Percentiles rank a stretch among this genome's conserved stretches.
These are phyloP conservation scores for Bemisia tabaci DNA, from an alignment of 1,140 invertebrate species.

Conservation along the genomic window DNA sequence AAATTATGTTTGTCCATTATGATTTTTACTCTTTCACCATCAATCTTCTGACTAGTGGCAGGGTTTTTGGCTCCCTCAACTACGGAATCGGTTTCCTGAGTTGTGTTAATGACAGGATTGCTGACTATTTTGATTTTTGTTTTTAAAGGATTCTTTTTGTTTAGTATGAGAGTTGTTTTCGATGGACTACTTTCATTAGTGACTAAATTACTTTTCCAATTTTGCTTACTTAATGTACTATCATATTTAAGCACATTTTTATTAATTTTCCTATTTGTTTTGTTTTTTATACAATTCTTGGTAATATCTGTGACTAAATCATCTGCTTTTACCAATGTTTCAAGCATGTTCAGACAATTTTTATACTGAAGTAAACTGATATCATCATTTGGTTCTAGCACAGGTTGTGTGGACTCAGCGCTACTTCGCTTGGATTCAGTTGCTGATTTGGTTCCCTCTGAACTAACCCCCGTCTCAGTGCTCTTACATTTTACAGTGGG, in stretches of 20 bases:
- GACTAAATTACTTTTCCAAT: background rate
- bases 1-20: conserved; percentile 15
- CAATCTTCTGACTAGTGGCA: conserved; percentile 2
- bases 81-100: background rate
- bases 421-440: background rate
- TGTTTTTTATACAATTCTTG: background rate
- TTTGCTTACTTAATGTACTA: background rate
- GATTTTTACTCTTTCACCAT: conserved; percentile 11
- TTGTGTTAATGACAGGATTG: background rate
- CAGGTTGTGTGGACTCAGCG: background rate
- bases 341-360: background rate
- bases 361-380: background rate
- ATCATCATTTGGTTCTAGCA: background rate
- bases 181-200: background rate
- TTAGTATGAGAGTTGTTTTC: background rate
- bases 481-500: background rate
- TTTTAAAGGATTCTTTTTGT: background rate
- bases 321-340: background rate
- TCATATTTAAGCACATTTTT: background rate
- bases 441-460: background rate
- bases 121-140: background rate
- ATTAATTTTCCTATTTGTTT: background rate
- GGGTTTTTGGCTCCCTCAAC: background rate
- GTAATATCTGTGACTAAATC: background rate
- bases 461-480: background rate